These are phyloP conservation scores for Lagocephalus sceleratus DNA, from an alignment of 2,797 vertebrate genomes.

Conservation along the genomic window DNA sequence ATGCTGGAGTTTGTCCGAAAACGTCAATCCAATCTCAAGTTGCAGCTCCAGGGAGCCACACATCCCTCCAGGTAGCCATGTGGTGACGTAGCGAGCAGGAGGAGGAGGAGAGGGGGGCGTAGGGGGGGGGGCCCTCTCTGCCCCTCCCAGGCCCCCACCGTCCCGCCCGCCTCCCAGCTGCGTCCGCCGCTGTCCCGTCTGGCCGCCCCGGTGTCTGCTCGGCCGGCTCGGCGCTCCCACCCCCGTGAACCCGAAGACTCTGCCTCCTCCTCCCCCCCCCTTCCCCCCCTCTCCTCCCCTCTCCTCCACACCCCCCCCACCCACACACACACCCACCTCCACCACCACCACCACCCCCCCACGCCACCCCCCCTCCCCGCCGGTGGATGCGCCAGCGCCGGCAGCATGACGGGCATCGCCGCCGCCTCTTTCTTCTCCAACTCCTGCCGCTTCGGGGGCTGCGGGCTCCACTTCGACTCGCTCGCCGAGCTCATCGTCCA, in stretches of 20 bases:
- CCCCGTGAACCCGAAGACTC: slow-evolving; percentile 59
- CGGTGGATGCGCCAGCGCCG: slow-evolving; percentile 77
- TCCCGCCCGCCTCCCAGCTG: slow-evolving; percentile 80
- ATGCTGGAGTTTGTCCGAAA: neutral
- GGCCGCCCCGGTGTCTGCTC: slow-evolving; percentile 62
- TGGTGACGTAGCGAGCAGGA: slow-evolving; percentile 70
- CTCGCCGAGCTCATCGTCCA: slow-evolving; percentile 96
- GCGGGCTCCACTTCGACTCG: slow-evolving; percentile 93
- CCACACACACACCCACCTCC: slow-evolving; percentile 23
- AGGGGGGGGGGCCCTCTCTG: no score
- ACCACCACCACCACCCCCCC: slow-evolving; percentile 62
- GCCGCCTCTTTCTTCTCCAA: slow-evolving; percentile 99
- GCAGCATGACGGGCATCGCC: slow-evolving; percentile 85
- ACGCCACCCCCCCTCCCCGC: slow-evolving; percentile 34
- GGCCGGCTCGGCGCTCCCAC: slow-evolving; percentile 62
- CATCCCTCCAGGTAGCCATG: slow-evolving; percentile 68
- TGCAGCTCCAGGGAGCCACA: neutral
- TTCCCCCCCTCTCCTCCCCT: slow-evolving; percentile 60
- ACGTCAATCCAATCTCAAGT: neutral
- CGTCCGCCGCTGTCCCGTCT: slow-evolving; percentile 79
- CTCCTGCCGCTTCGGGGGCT: slow-evolving; percentile 94
- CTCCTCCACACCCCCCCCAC: slow-evolving; percentile 16
- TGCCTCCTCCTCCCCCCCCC: slow-evolving; percentile 71
- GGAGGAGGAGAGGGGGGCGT: no score
- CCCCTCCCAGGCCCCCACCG: slow-evolving; percentile 47